Percentiles rank a stretch among this genome's conserved stretches.
Evolutionary conservation across 2,797 vertebrate genomes (phyloP).

Genomic region (Parotocinclus haroldoi): DNA sequence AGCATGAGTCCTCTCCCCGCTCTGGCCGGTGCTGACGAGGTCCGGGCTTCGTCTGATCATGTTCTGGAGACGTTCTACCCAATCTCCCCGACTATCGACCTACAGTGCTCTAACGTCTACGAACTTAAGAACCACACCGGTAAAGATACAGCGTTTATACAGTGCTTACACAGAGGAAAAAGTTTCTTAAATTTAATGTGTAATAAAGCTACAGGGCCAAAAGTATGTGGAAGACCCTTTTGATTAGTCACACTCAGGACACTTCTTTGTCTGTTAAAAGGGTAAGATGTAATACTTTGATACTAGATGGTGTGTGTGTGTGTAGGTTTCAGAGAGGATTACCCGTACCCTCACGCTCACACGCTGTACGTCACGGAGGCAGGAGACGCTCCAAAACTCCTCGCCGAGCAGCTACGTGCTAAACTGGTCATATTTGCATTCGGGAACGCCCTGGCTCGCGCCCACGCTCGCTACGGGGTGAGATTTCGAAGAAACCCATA

Average conservation of each 20-base stretch:
- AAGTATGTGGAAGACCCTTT: no score
- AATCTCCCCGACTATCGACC: conserved; percentile 84
- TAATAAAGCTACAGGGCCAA: no score
- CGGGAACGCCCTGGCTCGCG: conserved; percentile 83
- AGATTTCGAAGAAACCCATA: conserved; percentile 27
- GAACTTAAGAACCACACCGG: conserved; percentile 69
- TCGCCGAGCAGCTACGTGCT: conserved; percentile 81
- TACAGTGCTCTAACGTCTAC: conserved; percentile 80
- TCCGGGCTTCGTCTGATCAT: conserved; percentile 71
- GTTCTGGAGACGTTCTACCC: conserved; percentile 82
- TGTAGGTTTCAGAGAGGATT: conserved; percentile 80
- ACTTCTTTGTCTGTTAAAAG: no score
- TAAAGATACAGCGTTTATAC: conserved; percentile 42
- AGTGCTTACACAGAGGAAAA: no score
- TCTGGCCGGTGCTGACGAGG: conserved; percentile 74
- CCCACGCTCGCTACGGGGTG: conserved; percentile 80
- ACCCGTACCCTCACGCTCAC: conserved; percentile 81
- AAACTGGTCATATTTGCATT: conserved; percentile 93
- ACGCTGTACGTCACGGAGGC: conserved; percentile 82
- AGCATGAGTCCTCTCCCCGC: conserved; percentile 72
- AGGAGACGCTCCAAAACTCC: conserved; percentile 61
- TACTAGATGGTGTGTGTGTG: neutral
- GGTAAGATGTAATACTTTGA: no score
- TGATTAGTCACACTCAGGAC: no score
- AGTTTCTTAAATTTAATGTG: no score